Conservation (phyloP, 2,797 vertebrate genomes). For the Anguilla anguilla region DNA sequence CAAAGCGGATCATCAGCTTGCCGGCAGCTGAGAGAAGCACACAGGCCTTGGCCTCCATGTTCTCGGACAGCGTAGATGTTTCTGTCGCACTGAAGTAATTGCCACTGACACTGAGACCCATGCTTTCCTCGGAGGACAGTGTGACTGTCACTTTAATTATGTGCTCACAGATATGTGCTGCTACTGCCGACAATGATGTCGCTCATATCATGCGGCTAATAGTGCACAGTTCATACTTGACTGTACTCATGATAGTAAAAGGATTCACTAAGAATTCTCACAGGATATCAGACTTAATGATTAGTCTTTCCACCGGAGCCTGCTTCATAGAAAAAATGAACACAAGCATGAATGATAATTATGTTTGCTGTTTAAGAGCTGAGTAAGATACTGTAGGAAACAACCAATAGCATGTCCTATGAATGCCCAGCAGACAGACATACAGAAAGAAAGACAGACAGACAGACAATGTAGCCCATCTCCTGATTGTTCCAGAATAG, state of each 20-base stretch:
- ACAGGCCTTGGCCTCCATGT: not conserved
- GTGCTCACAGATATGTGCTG: not conserved
- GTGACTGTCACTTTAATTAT: conserved; percentile 16
- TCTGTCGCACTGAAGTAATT: conserved; percentile 8
- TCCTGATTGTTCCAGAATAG: not conserved
- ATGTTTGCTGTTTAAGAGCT: not conserved
- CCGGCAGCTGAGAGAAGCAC: not conserved
- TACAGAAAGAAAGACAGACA: not conserved
- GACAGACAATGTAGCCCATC: not conserved
- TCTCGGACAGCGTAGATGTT: not conserved
- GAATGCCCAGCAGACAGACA: not conserved
- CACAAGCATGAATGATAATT: not conserved
- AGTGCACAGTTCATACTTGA: not conserved
- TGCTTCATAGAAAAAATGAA: not conserved
- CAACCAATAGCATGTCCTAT: not conserved
- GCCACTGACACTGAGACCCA: not conserved
- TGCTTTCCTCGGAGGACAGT: not conserved
- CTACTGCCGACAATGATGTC: not conserved
- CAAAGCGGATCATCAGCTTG: not conserved
- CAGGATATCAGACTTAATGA: not conserved
- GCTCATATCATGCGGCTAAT: not conserved
- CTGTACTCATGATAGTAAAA: not conserved
- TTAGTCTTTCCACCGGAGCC: not conserved
- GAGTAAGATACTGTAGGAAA: not conserved
- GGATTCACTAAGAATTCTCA: not conserved